A percentile compares a stretch with the other conserved stretches of the same genome.
Conservation (phyloP, 2,113 vertebrate genomes). For the Oncorhynchus tshawytscha region DNA sequence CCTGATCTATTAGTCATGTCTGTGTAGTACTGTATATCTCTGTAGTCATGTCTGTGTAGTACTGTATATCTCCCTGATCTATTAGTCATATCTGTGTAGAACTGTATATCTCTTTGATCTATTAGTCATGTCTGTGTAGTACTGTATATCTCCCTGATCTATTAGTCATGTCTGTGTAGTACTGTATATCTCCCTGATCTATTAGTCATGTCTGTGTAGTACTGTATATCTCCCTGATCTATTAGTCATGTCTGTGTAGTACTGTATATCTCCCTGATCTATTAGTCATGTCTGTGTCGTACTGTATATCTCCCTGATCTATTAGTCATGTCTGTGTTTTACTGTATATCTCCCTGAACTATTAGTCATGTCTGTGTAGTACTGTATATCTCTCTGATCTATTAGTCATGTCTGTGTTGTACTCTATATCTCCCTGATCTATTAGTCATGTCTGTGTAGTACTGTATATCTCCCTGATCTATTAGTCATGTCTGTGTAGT, state of each 20-base stretch:
- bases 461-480: too few relatives aligned
- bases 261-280: too few relatives aligned
- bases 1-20: too few relatives aligned
- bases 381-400: too few relatives aligned
- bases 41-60: neutral
- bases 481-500: neutral
- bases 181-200: too few relatives aligned
- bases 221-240: neutral
- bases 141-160: neutral
- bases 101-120: constrained; percentile 6
- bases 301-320: constrained; percentile 9
- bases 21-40: too few relatives aligned
- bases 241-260: too few relatives aligned
- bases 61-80: neutral
- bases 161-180: too few relatives aligned
- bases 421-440: neutral
- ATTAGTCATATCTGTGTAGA: neutral
- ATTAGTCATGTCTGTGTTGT: neutral
- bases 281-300: neutral
- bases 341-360: too few relatives aligned
- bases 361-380: too few relatives aligned
- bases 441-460: too few relatives aligned
- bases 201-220: neutral
- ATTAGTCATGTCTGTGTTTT: neutral
- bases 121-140: too few relatives aligned